Evolutionary conservation across 2,113 vertebrate genomes (phyloP), one percentile per base, ranked within the genome.

Genomic region (Rhinoderma darwinii): DNA sequence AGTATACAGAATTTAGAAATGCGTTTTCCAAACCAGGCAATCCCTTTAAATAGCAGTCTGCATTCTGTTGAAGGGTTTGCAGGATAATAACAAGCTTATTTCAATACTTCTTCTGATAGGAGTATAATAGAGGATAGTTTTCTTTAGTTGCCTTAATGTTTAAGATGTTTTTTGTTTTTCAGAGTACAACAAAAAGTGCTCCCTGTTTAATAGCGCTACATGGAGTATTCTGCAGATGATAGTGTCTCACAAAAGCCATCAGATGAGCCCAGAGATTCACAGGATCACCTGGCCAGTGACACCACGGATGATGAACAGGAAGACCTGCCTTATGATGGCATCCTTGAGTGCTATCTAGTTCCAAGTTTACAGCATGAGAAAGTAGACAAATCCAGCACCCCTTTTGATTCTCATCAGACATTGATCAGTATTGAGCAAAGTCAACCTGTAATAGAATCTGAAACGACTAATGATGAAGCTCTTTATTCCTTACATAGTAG

Each of bases 251-350:
- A 79, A 27, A 88, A 88, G 63, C 91, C 89, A 5, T 56, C 91
- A 22, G 77, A 74, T 27, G 87, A 87, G 50, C 91, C 89, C 91
- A 88, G 89, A 82, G 89, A 89, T 81, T 92, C 87, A 37, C 84
- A 76, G 54, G 89, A 74, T 9, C 68, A 89, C 3, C 70, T 37
- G 0, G 18, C 78, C 70, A 89, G 88, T 86, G 89, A 88, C 8
- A 93, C 89, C 39, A 96, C 93, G 27, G 95, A 93, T 9, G 94
- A 95, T 79, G 95, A 96, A 17, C 95, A 96, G 47, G 95, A 96
- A 11, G 94, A 97, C 2, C 91, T 97, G n/a, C 95, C 95, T 56
- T 95, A 92, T 15, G 95, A 96, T 86, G 92, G 86, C 3, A 89
- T 89, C 2, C 51, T 89, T 12, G 89, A 84, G 39, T 91, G 89